phyloP scores from a whole-genome alignment of 2,113 vertebrate species.

The Orientallactaga bullata region DNA sequence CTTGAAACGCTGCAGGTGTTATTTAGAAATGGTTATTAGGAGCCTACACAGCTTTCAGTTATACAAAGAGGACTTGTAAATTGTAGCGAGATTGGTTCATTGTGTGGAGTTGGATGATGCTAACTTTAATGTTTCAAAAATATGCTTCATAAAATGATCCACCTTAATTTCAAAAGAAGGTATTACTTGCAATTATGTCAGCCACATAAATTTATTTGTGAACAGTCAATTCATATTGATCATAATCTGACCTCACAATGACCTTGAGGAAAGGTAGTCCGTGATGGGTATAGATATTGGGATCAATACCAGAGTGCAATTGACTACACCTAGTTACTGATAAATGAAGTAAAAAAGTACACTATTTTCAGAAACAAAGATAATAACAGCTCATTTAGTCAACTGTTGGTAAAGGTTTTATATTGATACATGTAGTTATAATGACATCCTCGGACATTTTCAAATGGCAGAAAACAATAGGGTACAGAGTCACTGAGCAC shows the following conservation, averaged over 20 bases:
- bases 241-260: constrained; percentile 90
- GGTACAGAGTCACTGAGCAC: constrained; percentile 83
- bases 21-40: constrained; percentile 75
- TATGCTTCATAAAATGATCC: constrained; percentile 82
- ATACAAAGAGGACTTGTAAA: constrained; percentile 67
- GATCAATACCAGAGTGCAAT: constrained; percentile 93
- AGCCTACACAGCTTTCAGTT: constrained; percentile 58
- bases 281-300: constrained; percentile 91
- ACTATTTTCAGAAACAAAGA: constrained; percentile 89
- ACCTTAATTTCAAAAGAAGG: constrained; percentile 91
- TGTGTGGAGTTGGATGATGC: constrained; percentile 54
- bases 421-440: constrained; percentile 90
- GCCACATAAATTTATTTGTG: constrained; percentile 93
- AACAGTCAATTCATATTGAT: constrained; percentile 95
- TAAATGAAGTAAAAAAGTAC: constrained; percentile 88
- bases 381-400: constrained; percentile 90
- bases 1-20: constrained; percentile 78
- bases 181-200: constrained; percentile 89
- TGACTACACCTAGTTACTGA: constrained; percentile 91
- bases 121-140: constrained; percentile 65
- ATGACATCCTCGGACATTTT: constrained; percentile 89
- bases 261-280: constrained; percentile 92
- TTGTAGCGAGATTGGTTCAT: constrained; percentile 51
- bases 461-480: constrained; percentile 87
- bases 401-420: constrained; percentile 89